Percentiles rank a stretch among this genome's conserved stretches.
These are phyloP conservation scores for Cuniculus paca DNA, from an alignment of 2,797 vertebrate genomes.

Conservation along the genomic window DNA sequence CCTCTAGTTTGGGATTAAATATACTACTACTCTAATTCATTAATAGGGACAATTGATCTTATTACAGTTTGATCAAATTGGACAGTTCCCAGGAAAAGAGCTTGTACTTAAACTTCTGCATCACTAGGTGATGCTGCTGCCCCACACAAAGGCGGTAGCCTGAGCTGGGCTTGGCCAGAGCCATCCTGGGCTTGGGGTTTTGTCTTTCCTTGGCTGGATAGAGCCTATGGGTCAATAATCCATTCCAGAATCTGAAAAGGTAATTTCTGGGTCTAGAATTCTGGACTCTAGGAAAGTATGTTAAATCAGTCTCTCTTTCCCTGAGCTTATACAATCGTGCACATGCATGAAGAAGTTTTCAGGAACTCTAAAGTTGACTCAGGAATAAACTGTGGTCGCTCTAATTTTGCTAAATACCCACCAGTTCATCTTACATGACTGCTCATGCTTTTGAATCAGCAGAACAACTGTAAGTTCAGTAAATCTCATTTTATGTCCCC, in stretches of 20 bases:
- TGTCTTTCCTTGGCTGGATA: constrained; percentile 9
- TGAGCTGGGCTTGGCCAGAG: constrained; percentile 70
- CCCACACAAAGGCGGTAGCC: constrained; percentile 45
- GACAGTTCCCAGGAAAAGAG: constrained; percentile 68
- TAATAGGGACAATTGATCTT: constrained; percentile 59
- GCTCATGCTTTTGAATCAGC: not conserved
- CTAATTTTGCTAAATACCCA: constrained; percentile 30
- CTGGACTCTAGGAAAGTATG: constrained; percentile 13
- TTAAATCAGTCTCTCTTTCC: not conserved
- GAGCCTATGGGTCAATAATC: not conserved
- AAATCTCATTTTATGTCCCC: not conserved
- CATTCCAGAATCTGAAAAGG: constrained; percentile 49
- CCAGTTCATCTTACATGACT: not conserved
- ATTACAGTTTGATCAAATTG: constrained; percentile 55
- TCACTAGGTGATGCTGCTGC: constrained; percentile 86
- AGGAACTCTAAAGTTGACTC: constrained; percentile 29
- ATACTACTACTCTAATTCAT: not conserved
- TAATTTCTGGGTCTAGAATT: constrained; percentile 1
- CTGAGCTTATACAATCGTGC: not conserved
- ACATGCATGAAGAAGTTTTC: not conserved
- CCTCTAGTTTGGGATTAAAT: constrained; percentile 58
- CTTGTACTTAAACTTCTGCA: constrained; percentile 76
- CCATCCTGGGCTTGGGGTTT: not conserved
- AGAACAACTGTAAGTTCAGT: constrained; percentile 19
- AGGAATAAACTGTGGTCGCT: constrained; percentile 48